These are phyloP conservation scores for Rosalia funebris DNA, from an alignment of 2,888 invertebrate species.

Conservation along the genomic window DNA sequence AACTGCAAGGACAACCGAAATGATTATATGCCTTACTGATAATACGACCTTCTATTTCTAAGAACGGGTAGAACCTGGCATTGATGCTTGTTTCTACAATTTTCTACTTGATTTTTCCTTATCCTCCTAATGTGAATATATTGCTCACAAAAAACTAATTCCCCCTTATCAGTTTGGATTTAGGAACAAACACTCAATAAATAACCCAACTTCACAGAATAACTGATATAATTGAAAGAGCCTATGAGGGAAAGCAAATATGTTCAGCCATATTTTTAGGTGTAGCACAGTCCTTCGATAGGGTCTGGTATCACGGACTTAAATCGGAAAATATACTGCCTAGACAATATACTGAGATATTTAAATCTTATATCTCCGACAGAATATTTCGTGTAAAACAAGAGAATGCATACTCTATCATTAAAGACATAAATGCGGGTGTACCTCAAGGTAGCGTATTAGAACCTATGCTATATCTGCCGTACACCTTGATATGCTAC, in stretches of 20 bases:
- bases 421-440: not conserved
- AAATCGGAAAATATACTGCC: not conserved
- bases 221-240: not conserved
- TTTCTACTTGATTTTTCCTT: too few relatives aligned
- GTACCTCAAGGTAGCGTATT: not conserved
- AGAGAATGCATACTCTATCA: not conserved
- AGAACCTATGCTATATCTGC: not conserved
- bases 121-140: too few relatives aligned
- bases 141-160: not conserved
- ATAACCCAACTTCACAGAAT: not conserved
- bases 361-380: not conserved
- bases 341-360: not conserved
- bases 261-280: too few relatives aligned
- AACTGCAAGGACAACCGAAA: too few relatives aligned
- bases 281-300: not conserved
- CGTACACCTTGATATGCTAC: too few relatives aligned
- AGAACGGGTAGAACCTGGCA: too few relatives aligned
- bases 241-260: not conserved
- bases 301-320: not conserved
- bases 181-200: not conserved
- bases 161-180: not conserved
- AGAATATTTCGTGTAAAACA: not conserved
- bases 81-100: too few relatives aligned
- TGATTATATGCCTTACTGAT: too few relatives aligned
- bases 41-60: too few relatives aligned